A percentile compares a stretch with the other conserved stretches of the same genome.
phyloP scores from a whole-genome alignment of 2,888 invertebrate species.

The Melipona beecheii region DNA sequence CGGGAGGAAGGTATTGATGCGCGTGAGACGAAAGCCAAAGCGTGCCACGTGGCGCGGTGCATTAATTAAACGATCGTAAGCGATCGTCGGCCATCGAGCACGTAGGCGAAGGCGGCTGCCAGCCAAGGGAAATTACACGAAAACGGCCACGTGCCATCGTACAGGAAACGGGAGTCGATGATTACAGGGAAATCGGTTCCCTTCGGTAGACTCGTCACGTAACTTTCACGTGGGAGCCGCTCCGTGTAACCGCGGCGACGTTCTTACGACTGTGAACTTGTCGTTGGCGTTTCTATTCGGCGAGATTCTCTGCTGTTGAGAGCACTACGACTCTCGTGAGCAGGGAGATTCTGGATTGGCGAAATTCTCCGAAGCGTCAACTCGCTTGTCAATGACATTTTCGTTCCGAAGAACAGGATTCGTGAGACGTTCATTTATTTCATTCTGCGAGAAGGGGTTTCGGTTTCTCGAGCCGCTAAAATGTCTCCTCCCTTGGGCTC shows the following conservation, averaged over 20 bases:
- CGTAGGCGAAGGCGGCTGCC: slow-evolving; percentile 59
- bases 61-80: slow-evolving; percentile 76
- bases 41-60: slow-evolving; percentile 76
- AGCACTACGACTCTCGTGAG: not conserved
- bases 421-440: not conserved
- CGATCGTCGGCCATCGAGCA: slow-evolving; percentile 73
- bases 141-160: slow-evolving; percentile 61
- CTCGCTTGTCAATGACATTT: too few species aligned
- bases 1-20: slow-evolving; percentile 68
- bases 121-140: slow-evolving; percentile 56
- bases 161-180: slow-evolving; percentile 56
- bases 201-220: slow-evolving; percentile 52
- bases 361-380: too few species aligned
- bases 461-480: slow-evolving; percentile 15
- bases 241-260: not conserved
- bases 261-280: slow-evolving; percentile 16
- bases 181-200: slow-evolving; percentile 50
- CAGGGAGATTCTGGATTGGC: too few species aligned
- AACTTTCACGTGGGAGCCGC: slow-evolving; percentile 42
- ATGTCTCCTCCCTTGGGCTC: slow-evolving; percentile 14
- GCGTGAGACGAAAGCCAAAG: slow-evolving; percentile 74
- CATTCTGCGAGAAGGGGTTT: slow-evolving; percentile 2
- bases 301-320: slow-evolving; percentile 8
- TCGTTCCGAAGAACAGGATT: not conserved
- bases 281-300: slow-evolving; percentile 14